Evolutionary conservation across 2,113 vertebrate species (phyloP).

Genomic region (Daboia siamensis): DNA sequence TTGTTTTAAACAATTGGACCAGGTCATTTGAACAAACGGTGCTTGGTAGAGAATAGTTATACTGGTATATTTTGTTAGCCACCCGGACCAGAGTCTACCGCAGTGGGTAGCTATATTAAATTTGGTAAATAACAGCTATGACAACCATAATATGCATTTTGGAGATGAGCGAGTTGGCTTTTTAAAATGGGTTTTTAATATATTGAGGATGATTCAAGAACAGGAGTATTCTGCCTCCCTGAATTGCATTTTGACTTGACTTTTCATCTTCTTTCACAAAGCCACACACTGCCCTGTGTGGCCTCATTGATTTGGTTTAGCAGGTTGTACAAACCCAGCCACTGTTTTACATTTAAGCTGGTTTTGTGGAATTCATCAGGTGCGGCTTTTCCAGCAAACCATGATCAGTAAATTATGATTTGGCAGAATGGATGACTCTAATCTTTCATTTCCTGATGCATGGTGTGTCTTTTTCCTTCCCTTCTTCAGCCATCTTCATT

Average conservation of each 20-base stretch:
- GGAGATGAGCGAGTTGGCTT: neutral
- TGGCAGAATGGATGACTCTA: neutral
- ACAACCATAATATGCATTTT: neutral
- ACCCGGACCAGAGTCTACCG: neutral
- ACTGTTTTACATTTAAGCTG: neutral
- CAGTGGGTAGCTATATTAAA: neutral
- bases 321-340: neutral
- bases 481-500: slow-evolving; percentile 24
- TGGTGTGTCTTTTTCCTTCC: neutral
- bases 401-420: neutral
- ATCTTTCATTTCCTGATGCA: neutral
- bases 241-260: neutral
- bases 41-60: neutral
- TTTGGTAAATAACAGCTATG: neutral
- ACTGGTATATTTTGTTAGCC: neutral
- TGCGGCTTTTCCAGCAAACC: neutral
- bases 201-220: neutral
- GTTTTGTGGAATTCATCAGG: neutral
- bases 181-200: neutral
- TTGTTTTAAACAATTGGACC: neutral
- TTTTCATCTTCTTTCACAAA: neutral
- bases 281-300: neutral
- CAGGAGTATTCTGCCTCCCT: neutral
- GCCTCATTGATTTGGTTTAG: neutral
- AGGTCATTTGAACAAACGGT: neutral